A percentile compares a stretch with the other conserved stretches of the same genome.
Conservation (phyloP, 2,113 vertebrate species). For the Gnathonemus echidnorhynchus region DNA sequence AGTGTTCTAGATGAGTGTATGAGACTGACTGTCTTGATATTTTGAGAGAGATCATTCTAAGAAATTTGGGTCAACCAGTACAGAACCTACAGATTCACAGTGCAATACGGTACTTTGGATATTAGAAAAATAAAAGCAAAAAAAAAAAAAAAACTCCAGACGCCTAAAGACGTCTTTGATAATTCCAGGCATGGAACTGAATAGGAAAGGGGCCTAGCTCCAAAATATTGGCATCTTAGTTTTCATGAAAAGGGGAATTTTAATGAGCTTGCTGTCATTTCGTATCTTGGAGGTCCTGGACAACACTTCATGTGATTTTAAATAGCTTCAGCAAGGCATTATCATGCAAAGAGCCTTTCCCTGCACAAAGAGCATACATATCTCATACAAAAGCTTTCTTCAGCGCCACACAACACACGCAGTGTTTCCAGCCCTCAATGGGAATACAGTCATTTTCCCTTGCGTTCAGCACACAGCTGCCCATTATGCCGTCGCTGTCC, state of each 20-base stretch:
- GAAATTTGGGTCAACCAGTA: not conserved
- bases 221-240: conserved; percentile 24
- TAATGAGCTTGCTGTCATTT: conserved; percentile 28
- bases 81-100: not conserved
- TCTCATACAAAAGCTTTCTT: conserved; percentile 55
- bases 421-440: conserved; percentile 50
- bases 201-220: not conserved
- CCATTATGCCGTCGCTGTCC: conserved; percentile 34
- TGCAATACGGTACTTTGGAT: not conserved
- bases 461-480: conserved; percentile 49
- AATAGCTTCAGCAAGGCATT: conserved; percentile 60
- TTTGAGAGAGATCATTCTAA: not conserved
- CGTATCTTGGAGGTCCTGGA: conserved; percentile 44
- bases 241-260: conserved; percentile 20
- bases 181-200: not conserved
- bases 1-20: not conserved
- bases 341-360: conserved; percentile 53
- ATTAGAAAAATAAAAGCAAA: not conserved
- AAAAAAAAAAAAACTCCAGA: not conserved
- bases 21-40: not conserved
- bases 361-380: conserved; percentile 51
- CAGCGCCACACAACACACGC: conserved; percentile 50
- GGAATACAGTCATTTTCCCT: conserved; percentile 51
- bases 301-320: conserved; percentile 43
- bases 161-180: not conserved